phyloP scores from a whole-genome alignment of 2,888 invertebrate genomes.

The Deilephila porcellus region DNA sequence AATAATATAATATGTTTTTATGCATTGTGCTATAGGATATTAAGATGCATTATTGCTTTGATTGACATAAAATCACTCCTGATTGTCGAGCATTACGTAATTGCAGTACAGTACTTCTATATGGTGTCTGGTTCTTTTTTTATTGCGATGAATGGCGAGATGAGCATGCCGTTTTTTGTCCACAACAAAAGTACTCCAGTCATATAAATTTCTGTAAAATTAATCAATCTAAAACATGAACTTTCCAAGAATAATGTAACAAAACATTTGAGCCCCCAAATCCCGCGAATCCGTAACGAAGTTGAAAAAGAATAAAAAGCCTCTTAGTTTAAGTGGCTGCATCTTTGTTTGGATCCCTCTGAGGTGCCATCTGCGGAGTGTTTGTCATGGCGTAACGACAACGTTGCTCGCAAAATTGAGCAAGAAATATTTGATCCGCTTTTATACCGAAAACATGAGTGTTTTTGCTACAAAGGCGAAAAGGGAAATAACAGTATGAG shows the following conservation, averaged over 20 bases:
- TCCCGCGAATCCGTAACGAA: conserved; percentile 29
- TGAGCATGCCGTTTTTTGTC: too few species aligned
- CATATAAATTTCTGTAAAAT: background rate
- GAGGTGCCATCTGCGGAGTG: conserved; percentile 38
- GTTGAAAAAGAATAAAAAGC: conserved; percentile 51
- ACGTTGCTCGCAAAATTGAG: conserved; percentile 27
- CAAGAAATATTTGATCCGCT: background rate
- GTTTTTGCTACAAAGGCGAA: background rate
- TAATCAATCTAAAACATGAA: background rate
- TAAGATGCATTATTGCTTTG: too few species aligned
- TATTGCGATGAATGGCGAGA: too few species aligned
- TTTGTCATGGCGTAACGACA: conserved; percentile 31
- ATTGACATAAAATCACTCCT: too few species aligned
- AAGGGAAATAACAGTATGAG: background rate
- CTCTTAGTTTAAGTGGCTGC: conserved; percentile 52
- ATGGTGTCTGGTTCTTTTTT: too few species aligned
- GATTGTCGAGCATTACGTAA: too few species aligned
- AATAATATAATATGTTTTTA: too few species aligned
- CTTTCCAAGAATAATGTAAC: background rate
- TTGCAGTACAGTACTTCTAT: too few species aligned
- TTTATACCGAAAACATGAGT: conserved; percentile 3
- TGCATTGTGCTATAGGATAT: too few species aligned
- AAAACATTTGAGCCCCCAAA: conserved; percentile 40
- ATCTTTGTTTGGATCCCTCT: conserved; percentile 46
- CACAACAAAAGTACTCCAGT: too few species aligned